A percentile compares a stretch with the other conserved stretches of the same genome.
phyloP scores from a whole-genome alignment of 2,113 vertebrate genomes.

The Coreoperca whiteheadi region DNA sequence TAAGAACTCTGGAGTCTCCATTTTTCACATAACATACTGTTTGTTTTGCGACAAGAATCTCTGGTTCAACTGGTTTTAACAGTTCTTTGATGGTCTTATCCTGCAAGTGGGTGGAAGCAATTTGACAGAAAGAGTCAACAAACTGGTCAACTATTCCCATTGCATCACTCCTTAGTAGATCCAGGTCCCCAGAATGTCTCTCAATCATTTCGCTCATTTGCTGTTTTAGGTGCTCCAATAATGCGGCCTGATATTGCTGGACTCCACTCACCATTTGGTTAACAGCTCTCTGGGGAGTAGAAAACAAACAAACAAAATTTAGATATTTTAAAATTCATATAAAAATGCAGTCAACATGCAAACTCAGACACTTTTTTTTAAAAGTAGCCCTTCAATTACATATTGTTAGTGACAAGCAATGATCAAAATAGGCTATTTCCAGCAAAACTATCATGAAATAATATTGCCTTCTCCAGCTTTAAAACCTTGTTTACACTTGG shows the following conservation, averaged over 20 bases:
- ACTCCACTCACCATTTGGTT: conserved; percentile 6
- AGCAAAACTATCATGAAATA: not conserved
- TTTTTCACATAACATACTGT: conserved; percentile 35
- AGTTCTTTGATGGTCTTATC: conserved; percentile 5
- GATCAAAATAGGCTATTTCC: no score
- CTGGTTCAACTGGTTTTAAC: conserved; percentile 36
- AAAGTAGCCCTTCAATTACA: not conserved
- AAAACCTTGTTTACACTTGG: not conserved
- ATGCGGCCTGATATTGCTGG: conserved; percentile 29
- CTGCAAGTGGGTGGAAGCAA: conserved; percentile 31
- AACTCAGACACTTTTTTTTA: no score
- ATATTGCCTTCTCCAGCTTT: no score
- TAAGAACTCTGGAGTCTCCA: conserved; percentile 23
- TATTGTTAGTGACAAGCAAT: conserved; percentile 7
- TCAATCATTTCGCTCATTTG: conserved; percentile 33
- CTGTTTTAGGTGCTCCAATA: conserved; percentile 46
- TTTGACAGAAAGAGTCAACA: conserved; percentile 40
- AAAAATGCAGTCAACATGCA: not conserved
- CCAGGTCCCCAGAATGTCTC: conserved; percentile 33
- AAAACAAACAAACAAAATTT: not conserved
- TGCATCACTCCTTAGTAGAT: conserved; percentile 24
- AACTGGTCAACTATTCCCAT: conserved; percentile 33
- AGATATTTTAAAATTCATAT: no score
- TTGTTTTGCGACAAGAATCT: conserved; percentile 9
- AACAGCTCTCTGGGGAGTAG: not conserved